Evolutionary conservation across 1,140 invertebrate genomes (phyloP), one percentile per base, ranked within the genome.

Genomic region (Oryzaephilus surinamensis): DNA sequence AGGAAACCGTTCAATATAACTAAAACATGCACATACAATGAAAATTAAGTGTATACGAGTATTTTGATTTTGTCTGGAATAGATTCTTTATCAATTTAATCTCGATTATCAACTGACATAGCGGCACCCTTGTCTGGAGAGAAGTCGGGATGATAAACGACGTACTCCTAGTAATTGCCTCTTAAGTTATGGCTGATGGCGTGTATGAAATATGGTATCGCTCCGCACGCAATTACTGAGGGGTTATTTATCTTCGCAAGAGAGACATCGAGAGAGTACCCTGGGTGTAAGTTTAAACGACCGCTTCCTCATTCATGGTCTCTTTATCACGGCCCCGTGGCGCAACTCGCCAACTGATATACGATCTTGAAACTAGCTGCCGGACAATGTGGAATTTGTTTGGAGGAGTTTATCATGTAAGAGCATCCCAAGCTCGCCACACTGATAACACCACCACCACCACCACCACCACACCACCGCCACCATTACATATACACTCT

Each of bases 131-230:
- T 42, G 41, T 39, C 43, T 41, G 50, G 52, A 42, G 51, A 47
- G 46, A 45, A 45, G 44, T 45, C 33, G 48, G n/a, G 47, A 65
- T 70, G 67, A 69, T 70, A 67, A 70, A 70, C 59, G 66, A 68
- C 58, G 57, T 67, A 68, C 66, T 70, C 65, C 61, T 59, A 55
- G 64, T 70, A 70, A 70, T 70, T 70, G 66, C 67, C 66, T 67
- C 50, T 61, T 66, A 70, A 69, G 65, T 69, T 70, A 70, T 69
- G 66, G 66, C 63, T 62, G 61, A 66, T 66, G 63, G 62, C 60
- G 59, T 55, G 54, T 63, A 68, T 70, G 66, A 70, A 69, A 68
- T 70, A 70, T 69, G 66, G 64, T 65, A 66, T 66, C 63, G 67
- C 58, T 68, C 66, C 57, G 56, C 64, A 66, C 64, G 66, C 67